phyloP scores from a whole-genome alignment of 2,797 vertebrate genomes.

The Pogoniulus pusillus region DNA sequence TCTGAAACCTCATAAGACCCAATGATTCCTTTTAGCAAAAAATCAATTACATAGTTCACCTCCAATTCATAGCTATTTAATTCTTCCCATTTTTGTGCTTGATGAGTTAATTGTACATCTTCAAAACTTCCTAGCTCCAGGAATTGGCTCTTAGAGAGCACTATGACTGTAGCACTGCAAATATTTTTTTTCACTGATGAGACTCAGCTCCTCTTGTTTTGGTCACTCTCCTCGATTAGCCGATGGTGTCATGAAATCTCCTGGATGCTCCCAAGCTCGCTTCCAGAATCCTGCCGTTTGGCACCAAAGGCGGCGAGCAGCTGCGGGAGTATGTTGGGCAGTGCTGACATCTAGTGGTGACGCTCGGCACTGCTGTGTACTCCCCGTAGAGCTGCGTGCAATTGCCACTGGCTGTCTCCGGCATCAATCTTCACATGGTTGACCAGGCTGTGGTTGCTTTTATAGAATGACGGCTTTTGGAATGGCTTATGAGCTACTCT shows the following conservation, averaged over 20 bases:
- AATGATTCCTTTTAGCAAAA: slow-evolving; percentile 51
- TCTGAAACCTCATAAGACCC: slow-evolving; percentile 33
- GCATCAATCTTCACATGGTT: neutral
- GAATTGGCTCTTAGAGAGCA: slow-evolving; percentile 13
- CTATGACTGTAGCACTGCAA: neutral
- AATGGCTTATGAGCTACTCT: slow-evolving; percentile 4
- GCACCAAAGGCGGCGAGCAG: neutral
- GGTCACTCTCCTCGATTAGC: neutral
- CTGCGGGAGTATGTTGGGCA: neutral
- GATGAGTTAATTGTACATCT: slow-evolving; percentile 51
- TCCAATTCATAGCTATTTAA: slow-evolving; percentile 59
- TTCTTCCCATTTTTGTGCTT: slow-evolving; percentile 65
- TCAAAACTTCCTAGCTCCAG: slow-evolving; percentile 32
- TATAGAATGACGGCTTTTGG: neutral
- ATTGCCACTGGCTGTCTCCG: neutral
- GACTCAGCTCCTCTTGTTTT: slow-evolving; percentile 17
- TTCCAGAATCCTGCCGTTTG: neutral
- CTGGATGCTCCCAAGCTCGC: neutral
- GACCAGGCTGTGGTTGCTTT: neutral
- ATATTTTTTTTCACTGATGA: slow-evolving; percentile 2
- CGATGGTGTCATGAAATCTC: neutral
- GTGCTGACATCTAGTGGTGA: slow-evolving; percentile 75
- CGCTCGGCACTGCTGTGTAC: neutral
- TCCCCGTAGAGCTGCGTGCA: neutral
- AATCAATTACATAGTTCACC: slow-evolving; percentile 35